These are phyloP conservation scores for Trichomycterus rosablanca DNA, from an alignment of 2,113 vertebrate genomes.

Conservation along the genomic window DNA sequence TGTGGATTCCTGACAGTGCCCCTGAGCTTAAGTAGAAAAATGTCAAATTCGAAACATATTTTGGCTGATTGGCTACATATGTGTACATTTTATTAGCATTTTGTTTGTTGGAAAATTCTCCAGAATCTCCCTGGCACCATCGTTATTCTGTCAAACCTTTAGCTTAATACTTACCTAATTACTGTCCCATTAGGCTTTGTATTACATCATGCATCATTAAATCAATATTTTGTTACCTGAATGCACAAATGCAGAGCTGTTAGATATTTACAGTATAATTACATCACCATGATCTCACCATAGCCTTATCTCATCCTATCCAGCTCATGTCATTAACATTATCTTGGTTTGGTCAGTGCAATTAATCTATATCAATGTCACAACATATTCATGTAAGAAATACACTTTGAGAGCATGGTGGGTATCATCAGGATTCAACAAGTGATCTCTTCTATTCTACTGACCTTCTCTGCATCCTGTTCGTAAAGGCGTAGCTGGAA, in stretches of 20 bases:
- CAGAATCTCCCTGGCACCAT: too few relatives aligned
- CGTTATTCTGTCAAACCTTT: too few relatives aligned
- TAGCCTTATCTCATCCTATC: background rate
- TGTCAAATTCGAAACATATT: too few relatives aligned
- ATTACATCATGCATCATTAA: slow-evolving; percentile 2
- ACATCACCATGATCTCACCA: background rate
- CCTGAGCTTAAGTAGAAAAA: too few relatives aligned
- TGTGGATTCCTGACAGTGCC: too few relatives aligned
- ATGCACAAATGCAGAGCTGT: background rate
- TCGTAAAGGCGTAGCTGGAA: slow-evolving; percentile 95
- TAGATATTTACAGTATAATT: background rate
- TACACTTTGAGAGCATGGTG: too few relatives aligned
- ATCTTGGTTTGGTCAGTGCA: background rate
- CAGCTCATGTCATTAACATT: background rate
- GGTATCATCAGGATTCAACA: too few relatives aligned
- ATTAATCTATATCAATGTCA: too few relatives aligned
- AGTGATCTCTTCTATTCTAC: background rate
- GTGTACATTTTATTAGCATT: too few relatives aligned
- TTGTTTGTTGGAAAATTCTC: too few relatives aligned
- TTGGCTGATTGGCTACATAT: too few relatives aligned
- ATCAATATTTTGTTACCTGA: slow-evolving; percentile 8
- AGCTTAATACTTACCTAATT: background rate
- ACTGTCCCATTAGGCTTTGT: background rate
- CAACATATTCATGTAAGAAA: too few relatives aligned
- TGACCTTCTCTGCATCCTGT: slow-evolving; percentile 95